phyloP scores from a whole-genome alignment of 1,140 invertebrate genomes.

The Bactericera cockerelli region DNA sequence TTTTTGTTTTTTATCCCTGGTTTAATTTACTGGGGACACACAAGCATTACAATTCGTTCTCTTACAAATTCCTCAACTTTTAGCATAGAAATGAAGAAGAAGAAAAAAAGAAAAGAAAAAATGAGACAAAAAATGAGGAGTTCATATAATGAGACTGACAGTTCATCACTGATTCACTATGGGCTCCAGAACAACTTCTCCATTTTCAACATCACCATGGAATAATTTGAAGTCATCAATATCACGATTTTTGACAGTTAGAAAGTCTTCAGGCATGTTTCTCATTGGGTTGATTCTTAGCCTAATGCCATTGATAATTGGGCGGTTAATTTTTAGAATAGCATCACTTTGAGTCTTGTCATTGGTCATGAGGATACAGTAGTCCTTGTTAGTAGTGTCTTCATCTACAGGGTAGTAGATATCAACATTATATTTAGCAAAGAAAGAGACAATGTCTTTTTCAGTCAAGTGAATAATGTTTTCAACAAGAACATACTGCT shows the following conservation, averaged over 20 bases:
- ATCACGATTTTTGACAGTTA: not conserved
- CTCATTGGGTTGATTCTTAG: not conserved
- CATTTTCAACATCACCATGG: too few relatives aligned
- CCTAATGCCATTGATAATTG: not conserved
- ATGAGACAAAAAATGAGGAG: too few relatives aligned
- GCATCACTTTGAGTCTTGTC: not conserved
- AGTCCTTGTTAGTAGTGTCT: not conserved
- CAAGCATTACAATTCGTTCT: too few relatives aligned
- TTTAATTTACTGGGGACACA: too few relatives aligned
- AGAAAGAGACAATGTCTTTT: not conserved
- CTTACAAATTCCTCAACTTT: too few relatives aligned
- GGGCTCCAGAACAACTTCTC: too few relatives aligned
- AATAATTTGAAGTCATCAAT: not conserved
- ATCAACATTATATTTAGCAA: not conserved
- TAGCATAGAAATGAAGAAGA: too few relatives aligned
- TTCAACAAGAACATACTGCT: not conserved
- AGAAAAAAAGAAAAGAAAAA: too few relatives aligned
- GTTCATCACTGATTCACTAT: too few relatives aligned
- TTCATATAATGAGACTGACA: too few relatives aligned
- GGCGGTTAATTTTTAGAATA: not conserved
- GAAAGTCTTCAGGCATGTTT: not conserved
- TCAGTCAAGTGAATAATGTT: not conserved
- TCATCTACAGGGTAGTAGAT: not conserved
- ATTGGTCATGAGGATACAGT: not conserved
- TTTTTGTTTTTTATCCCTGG: too few relatives aligned